Evolutionary conservation across 2,888 invertebrate species (phyloP).

Genomic region (Hydropsyche betteni): DNA sequence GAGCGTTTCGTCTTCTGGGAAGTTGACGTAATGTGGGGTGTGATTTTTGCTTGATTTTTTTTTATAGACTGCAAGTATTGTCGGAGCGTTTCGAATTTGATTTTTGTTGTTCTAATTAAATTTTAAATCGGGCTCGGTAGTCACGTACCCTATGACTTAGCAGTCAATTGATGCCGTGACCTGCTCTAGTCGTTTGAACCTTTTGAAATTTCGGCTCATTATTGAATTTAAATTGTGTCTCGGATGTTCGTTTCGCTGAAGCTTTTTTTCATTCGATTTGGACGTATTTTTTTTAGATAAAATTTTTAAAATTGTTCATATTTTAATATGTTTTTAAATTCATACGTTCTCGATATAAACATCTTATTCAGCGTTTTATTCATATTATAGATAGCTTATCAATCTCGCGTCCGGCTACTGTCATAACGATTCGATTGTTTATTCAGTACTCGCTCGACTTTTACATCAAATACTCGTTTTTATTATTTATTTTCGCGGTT

Average conservation of each 20-base stretch:
- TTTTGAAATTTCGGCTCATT: not conserved
- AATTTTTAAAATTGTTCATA: not conserved
- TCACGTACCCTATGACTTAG: not conserved
- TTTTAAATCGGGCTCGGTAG: not conserved
- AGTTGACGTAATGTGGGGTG: no score
- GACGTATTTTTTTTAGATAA: not conserved
- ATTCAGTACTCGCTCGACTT: conserved; percentile 19
- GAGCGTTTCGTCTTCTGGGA: no score
- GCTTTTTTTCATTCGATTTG: no score
- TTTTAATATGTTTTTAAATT: not conserved
- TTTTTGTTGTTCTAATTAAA: no score
- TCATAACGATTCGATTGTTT: conserved; percentile 26
- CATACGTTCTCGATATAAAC: not conserved
- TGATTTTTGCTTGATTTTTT: no score
- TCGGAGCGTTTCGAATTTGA: not conserved
- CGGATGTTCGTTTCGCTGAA: no score
- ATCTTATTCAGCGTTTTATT: conserved; percentile 16
- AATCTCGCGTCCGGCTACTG: not conserved
- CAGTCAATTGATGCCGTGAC: not conserved
- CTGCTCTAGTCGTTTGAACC: not conserved
- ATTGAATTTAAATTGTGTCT: no score
- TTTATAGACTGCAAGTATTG: no score
- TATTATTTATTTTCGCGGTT: not conserved
- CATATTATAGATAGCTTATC: conserved; percentile 14
- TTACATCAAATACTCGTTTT: conserved; percentile 2